Conservation (phyloP, 2,797 vertebrate species). For the Momotus momota region DNA sequence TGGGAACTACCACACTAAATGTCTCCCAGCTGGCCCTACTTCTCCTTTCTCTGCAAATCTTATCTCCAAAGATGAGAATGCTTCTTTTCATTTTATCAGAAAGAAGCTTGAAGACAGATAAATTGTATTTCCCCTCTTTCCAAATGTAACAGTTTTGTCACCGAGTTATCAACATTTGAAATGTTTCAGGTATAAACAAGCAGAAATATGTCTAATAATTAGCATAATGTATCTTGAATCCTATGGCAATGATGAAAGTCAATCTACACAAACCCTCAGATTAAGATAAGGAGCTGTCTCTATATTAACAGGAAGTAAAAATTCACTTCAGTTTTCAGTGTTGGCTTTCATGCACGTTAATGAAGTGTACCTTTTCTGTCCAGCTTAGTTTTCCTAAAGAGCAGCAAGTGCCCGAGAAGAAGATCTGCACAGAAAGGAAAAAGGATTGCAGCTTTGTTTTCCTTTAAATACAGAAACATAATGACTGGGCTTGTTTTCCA, state of each 20-base stretch:
- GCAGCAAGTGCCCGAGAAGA: neutral
- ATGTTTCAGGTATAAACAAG: neutral
- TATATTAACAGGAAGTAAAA: neutral
- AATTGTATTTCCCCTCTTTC: neutral
- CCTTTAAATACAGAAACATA: neutral
- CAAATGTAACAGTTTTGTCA: neutral
- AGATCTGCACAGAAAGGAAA: neutral
- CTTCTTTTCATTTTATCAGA: neutral
- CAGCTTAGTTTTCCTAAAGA: neutral
- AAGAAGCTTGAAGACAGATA: neutral
- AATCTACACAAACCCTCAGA: neutral
- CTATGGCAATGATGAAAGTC: neutral
- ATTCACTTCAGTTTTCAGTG: neutral
- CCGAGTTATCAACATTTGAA: neutral
- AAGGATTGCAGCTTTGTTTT: neutral
- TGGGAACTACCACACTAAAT: fast-evolving
- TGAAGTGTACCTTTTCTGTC: neutral
- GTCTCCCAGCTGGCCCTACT: neutral
- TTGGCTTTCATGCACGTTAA: neutral
- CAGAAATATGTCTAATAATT: neutral
- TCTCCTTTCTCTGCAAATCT: neutral
- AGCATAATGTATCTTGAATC: neutral
- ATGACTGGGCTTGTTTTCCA: neutral
- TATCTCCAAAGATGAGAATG: neutral
- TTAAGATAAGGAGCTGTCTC: neutral